These are phyloP conservation scores for Sphaeridia pumilis DNA, from an alignment of 2,888 invertebrate species.

Conservation along the genomic window DNA sequence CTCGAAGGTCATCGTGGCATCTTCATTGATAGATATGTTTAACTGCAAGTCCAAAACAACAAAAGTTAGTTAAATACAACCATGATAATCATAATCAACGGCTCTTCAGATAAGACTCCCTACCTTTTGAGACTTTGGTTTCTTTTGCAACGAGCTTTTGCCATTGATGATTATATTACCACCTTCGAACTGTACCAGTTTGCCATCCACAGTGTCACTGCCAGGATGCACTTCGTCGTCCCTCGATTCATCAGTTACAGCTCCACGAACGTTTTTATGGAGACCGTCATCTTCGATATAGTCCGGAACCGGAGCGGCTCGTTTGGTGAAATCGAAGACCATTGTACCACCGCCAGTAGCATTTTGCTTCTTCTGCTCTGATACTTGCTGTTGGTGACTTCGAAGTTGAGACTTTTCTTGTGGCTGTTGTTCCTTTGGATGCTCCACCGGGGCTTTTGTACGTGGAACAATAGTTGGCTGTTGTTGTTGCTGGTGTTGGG, in stretches of 20 bases:
- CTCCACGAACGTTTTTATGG: slow-evolving; percentile 24
- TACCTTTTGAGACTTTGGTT: slow-evolving; percentile 52
- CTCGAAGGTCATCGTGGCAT: slow-evolving; percentile 75
- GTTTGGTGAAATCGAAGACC: slow-evolving; percentile 78
- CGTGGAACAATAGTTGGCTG: neutral
- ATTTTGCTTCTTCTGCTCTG: slow-evolving; percentile 29
- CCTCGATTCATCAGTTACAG: slow-evolving; percentile 29
- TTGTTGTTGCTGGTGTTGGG: neutral
- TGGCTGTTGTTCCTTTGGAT: neutral
- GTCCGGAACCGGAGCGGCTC: slow-evolving; percentile 69
- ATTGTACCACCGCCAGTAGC: slow-evolving; percentile 43
- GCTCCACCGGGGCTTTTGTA: neutral
- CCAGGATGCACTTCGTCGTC: slow-evolving; percentile 24
- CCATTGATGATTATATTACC: slow-evolving; percentile 85
- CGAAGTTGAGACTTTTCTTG: slow-evolving; percentile 24
- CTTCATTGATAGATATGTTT: slow-evolving; percentile 80
- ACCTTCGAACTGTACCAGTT: slow-evolving; percentile 62
- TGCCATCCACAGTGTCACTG: slow-evolving; percentile 23
- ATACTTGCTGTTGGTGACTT: slow-evolving; percentile 34
- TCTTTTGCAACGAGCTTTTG: slow-evolving; percentile 63
- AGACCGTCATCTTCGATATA: slow-evolving; percentile 83
- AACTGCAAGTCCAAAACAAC: slow-evolving; percentile 53
- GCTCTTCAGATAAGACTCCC: slow-evolving; percentile 24
- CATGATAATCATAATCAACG: neutral
- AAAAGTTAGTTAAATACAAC: no score